These are phyloP conservation scores for Limanda limanda DNA, from an alignment of 2,113 vertebrate genomes.

Conservation along the genomic window DNA sequence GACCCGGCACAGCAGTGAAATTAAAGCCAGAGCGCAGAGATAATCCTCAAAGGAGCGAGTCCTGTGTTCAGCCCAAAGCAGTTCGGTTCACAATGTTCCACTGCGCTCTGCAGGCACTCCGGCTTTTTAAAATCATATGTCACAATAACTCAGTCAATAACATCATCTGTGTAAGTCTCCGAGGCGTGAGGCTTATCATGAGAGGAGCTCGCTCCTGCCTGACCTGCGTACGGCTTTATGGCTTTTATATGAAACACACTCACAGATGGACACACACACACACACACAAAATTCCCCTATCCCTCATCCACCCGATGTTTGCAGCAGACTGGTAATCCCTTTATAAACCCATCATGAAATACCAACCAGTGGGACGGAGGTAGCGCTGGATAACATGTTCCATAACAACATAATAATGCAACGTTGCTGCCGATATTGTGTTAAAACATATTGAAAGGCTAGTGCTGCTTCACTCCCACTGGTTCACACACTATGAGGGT, in stretches of 20 bases:
- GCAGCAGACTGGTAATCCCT: conserved; percentile 43
- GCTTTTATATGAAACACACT: conserved; percentile 55
- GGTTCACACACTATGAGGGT: too few species aligned
- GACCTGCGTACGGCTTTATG: conserved; percentile 27
- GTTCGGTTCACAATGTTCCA: conserved; percentile 27
- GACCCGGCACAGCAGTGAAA: conserved; percentile 54
- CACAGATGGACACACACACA: neutral
- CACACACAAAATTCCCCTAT: neutral
- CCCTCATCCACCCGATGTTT: conserved; percentile 6
- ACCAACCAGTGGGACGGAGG: conserved; percentile 28
- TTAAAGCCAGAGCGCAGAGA: conserved; percentile 51
- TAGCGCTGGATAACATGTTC: neutral
- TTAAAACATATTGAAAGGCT: too few species aligned
- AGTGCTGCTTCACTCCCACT: too few species aligned
- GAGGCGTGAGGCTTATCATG: conserved; percentile 55
- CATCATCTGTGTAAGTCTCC: conserved; percentile 54
- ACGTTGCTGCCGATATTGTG: too few species aligned
- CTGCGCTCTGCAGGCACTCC: neutral
- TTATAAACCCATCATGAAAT: conserved; percentile 50
- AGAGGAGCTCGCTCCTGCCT: neutral
- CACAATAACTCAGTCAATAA: conserved; percentile 32
- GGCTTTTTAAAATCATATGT: conserved; percentile 23
- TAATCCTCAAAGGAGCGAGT: conserved; percentile 55
- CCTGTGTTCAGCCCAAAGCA: conserved; percentile 39
- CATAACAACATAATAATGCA: too few species aligned